Evolutionary conservation across 1,140 invertebrate genomes (phyloP), one percentile per base, ranked within the genome.

Genomic region (Pachyrhynchus sulphureomaculatus): DNA sequence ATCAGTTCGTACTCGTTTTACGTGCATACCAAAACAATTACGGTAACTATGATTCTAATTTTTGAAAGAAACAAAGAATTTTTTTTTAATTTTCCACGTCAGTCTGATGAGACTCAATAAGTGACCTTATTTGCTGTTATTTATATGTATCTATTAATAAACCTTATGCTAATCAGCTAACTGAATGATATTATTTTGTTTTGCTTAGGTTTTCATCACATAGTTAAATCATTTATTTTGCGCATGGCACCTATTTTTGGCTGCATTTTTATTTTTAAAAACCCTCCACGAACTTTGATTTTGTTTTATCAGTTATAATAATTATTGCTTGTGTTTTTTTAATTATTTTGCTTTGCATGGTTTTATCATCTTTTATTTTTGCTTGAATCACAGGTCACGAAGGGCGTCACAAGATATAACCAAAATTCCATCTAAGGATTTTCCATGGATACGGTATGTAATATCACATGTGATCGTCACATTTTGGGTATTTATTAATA

Each of bases 401-500:
- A 86, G 88, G 71, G 87, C 88, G 75, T 90, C 88, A 70, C 88
- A 90, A 81, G 88, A 91, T 79, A 81, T 82, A 61, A 78, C 78
- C 65, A 74, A 75, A 79, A 81, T 86, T 68, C 83, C 84, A 29
- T 9, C 26, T 67, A 79, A 83, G 73, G 84, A 86, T 76, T 78
- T 82, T 62, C 81, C 74, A 20, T 71, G 71, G 58, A 64, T 70
- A 36, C 60, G 76, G 76, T 77, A 69, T 65, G 75, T 72, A 64
- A 53, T 67, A 6, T 62, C 32, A 56, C 13, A 51, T n/a, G 4
- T 5, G 10, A n/a, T 21, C 36, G 32, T 36, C 32, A 18, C 1
- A 2, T 9, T 24, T 48, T 48, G 21, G 10, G 21, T 48, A 15
- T 24, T 29, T 26, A 18, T 13, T 6, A 13, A 48, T 48, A 32